A percentile compares a stretch with the other conserved stretches of the same genome.
phyloP scores from a whole-genome alignment of 2,888 invertebrate genomes.

The Epistrophe eligans region DNA sequence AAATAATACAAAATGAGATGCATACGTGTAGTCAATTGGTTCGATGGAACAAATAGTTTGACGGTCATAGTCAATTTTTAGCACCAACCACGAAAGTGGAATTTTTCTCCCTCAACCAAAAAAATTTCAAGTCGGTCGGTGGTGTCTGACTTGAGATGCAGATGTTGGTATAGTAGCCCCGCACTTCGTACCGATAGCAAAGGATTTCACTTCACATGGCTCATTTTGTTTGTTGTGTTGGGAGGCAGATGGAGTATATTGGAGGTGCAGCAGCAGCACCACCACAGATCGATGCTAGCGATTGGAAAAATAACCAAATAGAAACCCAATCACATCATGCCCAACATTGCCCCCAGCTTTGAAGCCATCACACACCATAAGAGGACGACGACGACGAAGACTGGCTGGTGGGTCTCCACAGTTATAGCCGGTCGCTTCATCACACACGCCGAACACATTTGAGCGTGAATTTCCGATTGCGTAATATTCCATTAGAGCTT shows the following conservation, averaged over 20 bases:
- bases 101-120: constrained; percentile 48
- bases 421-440: constrained; percentile 17
- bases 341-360: constrained; percentile 33
- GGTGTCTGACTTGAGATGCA: constrained; percentile 18
- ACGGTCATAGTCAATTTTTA: constrained; percentile 75
- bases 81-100: constrained; percentile 64
- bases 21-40: constrained; percentile 73
- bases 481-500: constrained; percentile 74
- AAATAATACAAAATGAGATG: constrained; percentile 61
- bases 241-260: constrained; percentile 4
- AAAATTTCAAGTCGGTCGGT: background rate
- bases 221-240: constrained; percentile 54
- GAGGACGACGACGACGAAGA: constrained; percentile 5
- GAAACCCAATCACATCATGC: constrained; percentile 54
- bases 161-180: background rate
- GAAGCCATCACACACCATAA: constrained; percentile 20
- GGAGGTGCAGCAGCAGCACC: constrained; percentile 50
- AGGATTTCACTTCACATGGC: constrained; percentile 63
- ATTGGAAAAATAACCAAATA: constrained; percentile 68
- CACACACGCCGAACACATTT: constrained; percentile 69
- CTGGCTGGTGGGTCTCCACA: constrained; percentile 26
- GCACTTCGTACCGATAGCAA: constrained; percentile 12
- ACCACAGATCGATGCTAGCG: constrained; percentile 64
- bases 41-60: constrained; percentile 76
- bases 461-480: constrained; percentile 75